A percentile compares a stretch with the other conserved stretches of the same genome.
Evolutionary conservation across 2,888 invertebrate species (phyloP).

Genomic region (Apeira syringaria): DNA sequence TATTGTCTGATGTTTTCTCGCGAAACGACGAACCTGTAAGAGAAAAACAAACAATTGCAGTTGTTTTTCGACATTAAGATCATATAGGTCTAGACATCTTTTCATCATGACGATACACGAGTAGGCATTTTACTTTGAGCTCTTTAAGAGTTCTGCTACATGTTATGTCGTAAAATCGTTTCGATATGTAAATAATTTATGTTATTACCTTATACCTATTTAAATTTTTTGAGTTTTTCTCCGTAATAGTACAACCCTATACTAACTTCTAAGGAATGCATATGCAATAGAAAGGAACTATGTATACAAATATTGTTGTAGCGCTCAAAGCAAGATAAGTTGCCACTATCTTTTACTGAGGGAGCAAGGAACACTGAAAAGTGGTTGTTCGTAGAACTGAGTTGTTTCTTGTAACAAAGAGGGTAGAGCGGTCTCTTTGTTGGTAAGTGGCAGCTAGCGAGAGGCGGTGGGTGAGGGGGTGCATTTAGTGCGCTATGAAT

Average conservation of each 20-base stretch:
- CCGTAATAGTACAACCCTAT: slow-evolving; percentile 5
- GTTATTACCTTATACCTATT: too few relatives aligned
- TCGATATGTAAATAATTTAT: too few relatives aligned
- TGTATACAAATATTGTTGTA: slow-evolving; percentile 21
- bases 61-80: too few relatives aligned
- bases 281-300: slow-evolving; percentile 15
- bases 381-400: slow-evolving; percentile 63
- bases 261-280: slow-evolving; percentile 7
- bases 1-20: slow-evolving; percentile 25
- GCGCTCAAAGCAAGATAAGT: slow-evolving; percentile 39
- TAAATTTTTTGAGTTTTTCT: too few relatives aligned
- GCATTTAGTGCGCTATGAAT: slow-evolving; percentile 75
- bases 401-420: slow-evolving; percentile 80
- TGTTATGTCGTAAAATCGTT: too few relatives aligned
- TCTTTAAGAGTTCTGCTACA: too few relatives aligned
- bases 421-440: slow-evolving; percentile 80
- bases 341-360: slow-evolving; percentile 55
- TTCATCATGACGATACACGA: too few relatives aligned
- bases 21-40: too few relatives aligned
- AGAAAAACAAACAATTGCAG: too few relatives aligned
- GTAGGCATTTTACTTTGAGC: too few relatives aligned
- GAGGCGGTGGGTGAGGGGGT: slow-evolving; percentile 52
- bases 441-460: slow-evolving; percentile 71
- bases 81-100: too few relatives aligned
- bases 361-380: slow-evolving; percentile 61